Conservation (phyloP, 2,797 vertebrate species). For the Takifugu rubripes region DNA sequence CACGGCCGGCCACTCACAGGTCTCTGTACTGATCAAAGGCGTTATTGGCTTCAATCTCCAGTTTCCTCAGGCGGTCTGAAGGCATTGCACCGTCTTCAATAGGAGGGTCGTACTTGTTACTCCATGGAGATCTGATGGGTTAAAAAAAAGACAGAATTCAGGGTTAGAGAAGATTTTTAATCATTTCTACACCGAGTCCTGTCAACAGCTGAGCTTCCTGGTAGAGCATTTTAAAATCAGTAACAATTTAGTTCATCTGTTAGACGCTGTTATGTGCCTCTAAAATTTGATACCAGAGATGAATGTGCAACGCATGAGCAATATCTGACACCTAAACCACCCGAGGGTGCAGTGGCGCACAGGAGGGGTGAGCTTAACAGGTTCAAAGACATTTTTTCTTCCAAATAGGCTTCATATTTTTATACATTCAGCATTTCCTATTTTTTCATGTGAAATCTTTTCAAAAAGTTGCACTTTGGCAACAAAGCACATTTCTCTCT, state of each 20-base stretch:
- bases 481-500: too few relatives aligned
- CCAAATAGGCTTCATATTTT: too few relatives aligned
- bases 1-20: slow-evolving; percentile 80
- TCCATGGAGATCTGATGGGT: slow-evolving; percentile 90
- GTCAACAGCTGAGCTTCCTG: neutral
- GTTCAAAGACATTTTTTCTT: too few relatives aligned
- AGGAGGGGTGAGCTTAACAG: too few relatives aligned
- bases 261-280: too few relatives aligned
- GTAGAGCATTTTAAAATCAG: neutral
- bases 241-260: neutral
- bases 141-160: neutral
- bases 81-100: slow-evolving; percentile 99
- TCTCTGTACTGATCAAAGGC: slow-evolving; percentile 99
- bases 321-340: too few relatives aligned
- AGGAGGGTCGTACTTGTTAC: slow-evolving; percentile 98
- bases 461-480: too few relatives aligned
- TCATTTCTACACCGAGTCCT: neutral
- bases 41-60: slow-evolving; percentile 98
- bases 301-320: too few relatives aligned
- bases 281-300: too few relatives aligned
- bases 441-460: too few relatives aligned
- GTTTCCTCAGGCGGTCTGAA: slow-evolving; percentile 93
- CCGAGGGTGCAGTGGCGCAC: too few relatives aligned
- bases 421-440: too few relatives aligned
- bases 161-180: neutral